Conservation (phyloP, 2,888 invertebrate species). For the Dorcus parallelipipedus region DNA sequence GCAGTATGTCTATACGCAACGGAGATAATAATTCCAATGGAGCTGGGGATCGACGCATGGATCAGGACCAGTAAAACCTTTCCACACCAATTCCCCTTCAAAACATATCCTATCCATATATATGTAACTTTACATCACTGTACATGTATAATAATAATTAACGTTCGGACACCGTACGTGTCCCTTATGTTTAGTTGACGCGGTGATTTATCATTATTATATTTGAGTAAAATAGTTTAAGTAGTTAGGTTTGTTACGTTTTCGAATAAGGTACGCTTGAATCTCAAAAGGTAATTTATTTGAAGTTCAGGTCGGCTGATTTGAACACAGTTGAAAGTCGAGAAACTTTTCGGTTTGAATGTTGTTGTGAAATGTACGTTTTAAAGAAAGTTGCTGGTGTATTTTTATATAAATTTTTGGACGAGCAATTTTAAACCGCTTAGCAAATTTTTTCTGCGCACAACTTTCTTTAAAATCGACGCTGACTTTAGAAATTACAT, state of each 20-base stretch:
- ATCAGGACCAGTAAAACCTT: constrained; percentile 33
- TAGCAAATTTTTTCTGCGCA: not conserved
- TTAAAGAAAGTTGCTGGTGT: constrained; percentile 12
- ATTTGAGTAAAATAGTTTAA: constrained; percentile 3
- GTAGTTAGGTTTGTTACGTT: constrained; percentile 10
- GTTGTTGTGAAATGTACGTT: constrained; percentile 13
- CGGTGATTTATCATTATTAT: not conserved
- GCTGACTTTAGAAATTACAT: constrained; percentile 7
- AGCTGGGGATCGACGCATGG: constrained; percentile 31
- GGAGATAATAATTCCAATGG: constrained; percentile 44
- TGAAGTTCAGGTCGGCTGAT: not conserved
- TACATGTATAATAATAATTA: constrained; percentile 8
- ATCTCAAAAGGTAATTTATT: constrained; percentile 15
- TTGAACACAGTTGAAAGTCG: constrained; percentile 7
- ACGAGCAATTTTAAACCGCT: not conserved
- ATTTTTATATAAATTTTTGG: constrained; percentile 17
- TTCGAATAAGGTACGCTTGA: constrained; percentile 13
- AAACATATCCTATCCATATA: constrained; percentile 17
- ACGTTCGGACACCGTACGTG: too few relatives aligned
- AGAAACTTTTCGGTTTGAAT: constrained; percentile 8
- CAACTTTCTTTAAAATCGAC: not conserved
- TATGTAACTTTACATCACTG: constrained; percentile 13
- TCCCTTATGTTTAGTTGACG: not conserved
- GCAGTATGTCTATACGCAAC: constrained; percentile 57
- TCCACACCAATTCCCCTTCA: constrained; percentile 6